These are phyloP conservation scores for Galaxea fascicularis DNA, from an alignment of 92 coral and sea anemone genomes.

Conservation along the genomic window DNA sequence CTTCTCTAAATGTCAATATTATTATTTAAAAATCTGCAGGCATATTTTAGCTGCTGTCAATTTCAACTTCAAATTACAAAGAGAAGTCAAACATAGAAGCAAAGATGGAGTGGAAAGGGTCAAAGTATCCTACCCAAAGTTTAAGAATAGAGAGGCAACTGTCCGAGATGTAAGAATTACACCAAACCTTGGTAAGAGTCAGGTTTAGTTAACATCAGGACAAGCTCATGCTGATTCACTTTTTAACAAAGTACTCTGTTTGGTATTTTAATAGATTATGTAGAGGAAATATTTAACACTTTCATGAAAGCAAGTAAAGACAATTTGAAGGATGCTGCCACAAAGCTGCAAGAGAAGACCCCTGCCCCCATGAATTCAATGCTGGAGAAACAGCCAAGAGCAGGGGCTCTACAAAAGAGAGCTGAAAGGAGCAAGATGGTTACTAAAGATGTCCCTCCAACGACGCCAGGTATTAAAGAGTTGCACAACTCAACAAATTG, in stretches of 20 bases:
- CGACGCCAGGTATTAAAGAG: slow-evolving; percentile 24
- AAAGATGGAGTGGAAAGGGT: neutral
- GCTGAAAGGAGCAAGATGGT: slow-evolving; percentile 45
- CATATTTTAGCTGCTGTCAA: slow-evolving; percentile 42
- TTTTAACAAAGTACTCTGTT: neutral
- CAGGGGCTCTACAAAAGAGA: slow-evolving; percentile 42
- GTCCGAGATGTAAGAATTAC: slow-evolving; percentile 33
- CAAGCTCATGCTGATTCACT: neutral
- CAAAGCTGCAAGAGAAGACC: slow-evolving; percentile 37
- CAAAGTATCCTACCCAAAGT: slow-evolving; percentile 24
- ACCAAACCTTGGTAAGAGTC: slow-evolving; percentile 40
- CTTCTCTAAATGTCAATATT: neutral
- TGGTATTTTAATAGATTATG: slow-evolving; percentile 37
- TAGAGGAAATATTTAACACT: slow-evolving; percentile 52
- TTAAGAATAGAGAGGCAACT: slow-evolving; percentile 46
- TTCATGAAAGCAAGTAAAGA: slow-evolving; percentile 37
- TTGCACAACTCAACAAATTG: neutral
- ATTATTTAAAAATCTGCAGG: slow-evolving; percentile 13
- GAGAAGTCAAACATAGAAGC: slow-evolving; percentile 2
- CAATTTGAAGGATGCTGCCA: slow-evolving; percentile 32
- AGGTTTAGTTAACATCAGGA: neutral
- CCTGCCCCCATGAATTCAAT: slow-evolving; percentile 70
- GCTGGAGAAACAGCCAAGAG: slow-evolving; percentile 61
- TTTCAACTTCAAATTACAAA: slow-evolving; percentile 30
- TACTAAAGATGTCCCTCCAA: slow-evolving; percentile 48